These are phyloP conservation scores for Slavum lentiscoides DNA, from an alignment of 2,888 invertebrate genomes.

Conservation along the genomic window DNA sequence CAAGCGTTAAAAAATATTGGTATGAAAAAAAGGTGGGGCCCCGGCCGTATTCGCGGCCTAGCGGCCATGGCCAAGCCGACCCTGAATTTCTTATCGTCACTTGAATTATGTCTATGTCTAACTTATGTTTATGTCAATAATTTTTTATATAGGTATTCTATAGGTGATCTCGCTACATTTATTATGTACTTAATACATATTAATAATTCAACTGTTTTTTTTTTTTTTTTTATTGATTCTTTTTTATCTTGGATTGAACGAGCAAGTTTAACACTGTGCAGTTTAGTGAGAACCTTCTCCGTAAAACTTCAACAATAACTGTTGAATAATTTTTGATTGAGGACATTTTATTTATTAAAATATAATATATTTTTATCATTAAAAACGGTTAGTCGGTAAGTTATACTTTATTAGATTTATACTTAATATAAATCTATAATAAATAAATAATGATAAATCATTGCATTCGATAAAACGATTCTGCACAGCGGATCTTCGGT, in stretches of 20 bases:
- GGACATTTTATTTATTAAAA: not conserved
- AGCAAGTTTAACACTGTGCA: constrained; percentile 20
- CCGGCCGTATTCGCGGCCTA: no score
- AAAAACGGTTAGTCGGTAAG: constrained; percentile 21
- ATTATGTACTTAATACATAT: constrained; percentile 21
- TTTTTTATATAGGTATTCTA: constrained; percentile 29
- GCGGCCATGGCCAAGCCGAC: no score
- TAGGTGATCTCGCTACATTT: no score
- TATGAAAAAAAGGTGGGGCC: no score
- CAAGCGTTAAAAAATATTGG: no score
- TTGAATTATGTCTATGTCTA: no score
- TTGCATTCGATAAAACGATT: no score
- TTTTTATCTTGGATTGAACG: constrained; percentile 25
- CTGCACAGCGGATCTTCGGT: no score
- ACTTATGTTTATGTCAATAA: constrained; percentile 23
- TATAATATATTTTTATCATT: constrained; percentile 4
- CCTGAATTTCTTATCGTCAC: no score
- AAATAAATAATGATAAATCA: no score
- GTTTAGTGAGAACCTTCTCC: constrained; percentile 40
- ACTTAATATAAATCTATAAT: not conserved
- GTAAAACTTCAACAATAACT: constrained; percentile 37
- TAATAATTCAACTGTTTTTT: constrained; percentile 39
- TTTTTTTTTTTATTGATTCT: constrained; percentile 47
- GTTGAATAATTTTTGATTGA: constrained; percentile 20
- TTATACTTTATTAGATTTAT: not conserved